phyloP scores from a whole-genome alignment of 2,888 invertebrate genomes.

The Heteropelma amictum region DNA sequence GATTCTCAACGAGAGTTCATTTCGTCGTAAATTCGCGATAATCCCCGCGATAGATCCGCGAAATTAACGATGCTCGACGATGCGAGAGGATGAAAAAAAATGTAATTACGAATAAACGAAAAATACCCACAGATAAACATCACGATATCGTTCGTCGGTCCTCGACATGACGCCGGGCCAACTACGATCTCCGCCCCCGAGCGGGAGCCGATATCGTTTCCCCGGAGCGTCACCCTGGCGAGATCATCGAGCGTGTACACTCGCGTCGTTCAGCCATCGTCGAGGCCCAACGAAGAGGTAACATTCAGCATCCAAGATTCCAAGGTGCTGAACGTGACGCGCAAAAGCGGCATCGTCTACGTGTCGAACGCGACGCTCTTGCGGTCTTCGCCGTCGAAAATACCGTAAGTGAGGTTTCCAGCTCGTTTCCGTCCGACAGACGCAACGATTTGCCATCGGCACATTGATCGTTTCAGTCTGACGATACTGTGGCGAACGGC shows the following conservation, averaged over 20 bases:
- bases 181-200: slow-evolving; percentile 63
- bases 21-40: not conserved
- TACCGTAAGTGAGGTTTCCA: slow-evolving; percentile 71
- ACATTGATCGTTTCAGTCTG: slow-evolving; percentile 55
- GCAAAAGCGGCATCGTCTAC: slow-evolving; percentile 80
- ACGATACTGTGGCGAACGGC: slow-evolving; percentile 76
- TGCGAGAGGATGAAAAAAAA: no score
- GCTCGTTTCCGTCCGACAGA: no score
- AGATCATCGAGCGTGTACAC: slow-evolving; percentile 64
- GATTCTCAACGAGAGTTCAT: not conserved
- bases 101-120: no score
- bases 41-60: no score
- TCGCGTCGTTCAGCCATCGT: slow-evolving; percentile 68
- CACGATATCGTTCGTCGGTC: slow-evolving; percentile 69
- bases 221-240: slow-evolving; percentile 61
- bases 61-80: no score
- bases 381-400: slow-evolving; percentile 74
- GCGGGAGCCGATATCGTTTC: slow-evolving; percentile 66
- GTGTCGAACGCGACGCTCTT: slow-evolving; percentile 79
- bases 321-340: slow-evolving; percentile 80
- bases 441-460: no score
- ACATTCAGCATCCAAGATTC: slow-evolving; percentile 66
- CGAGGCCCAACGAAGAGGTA: slow-evolving; percentile 59
- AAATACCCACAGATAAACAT: slow-evolving; percentile 71
- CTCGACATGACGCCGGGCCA: slow-evolving; percentile 68